Evolutionary conservation across 2,797 vertebrate genomes (phyloP), one percentile per base, ranked within the genome.

Genomic region (Sebastes trivittatus): DNA sequence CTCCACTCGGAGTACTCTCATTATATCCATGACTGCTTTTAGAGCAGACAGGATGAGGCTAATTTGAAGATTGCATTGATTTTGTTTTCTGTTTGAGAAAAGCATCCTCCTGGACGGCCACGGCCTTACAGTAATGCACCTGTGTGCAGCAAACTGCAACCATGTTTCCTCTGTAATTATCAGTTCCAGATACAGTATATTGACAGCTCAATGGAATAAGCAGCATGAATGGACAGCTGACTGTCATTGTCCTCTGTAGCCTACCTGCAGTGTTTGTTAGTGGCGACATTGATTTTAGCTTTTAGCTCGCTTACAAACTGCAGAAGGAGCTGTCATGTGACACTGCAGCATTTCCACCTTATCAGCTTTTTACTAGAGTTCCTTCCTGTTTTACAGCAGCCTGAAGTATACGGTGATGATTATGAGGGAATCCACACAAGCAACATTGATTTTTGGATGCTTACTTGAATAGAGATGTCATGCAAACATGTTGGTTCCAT

Each of bases 1-100:
- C 73, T 81, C 61, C 55, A 36, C 77, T 66, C 23, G 4, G 46
- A 67, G 75, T 38, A 38, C 72, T 72, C 66, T 63, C 74, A 34
- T 75, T 56, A 42, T 27, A 64, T 29, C 22, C 22, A 20, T 22
- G 11, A 4, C 63, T 76, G 80, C 77, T 56, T 82, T 82, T n/a
- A 85, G 63, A 83, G 72, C 77, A 73, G 68, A 78, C 61, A 20
- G 74, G 69, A 78, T 42, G 10, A 32, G 58, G 80, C 66, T 77
- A 62, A 85, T 80, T 86, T 67, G 38, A 75, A 78, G 29, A 78
- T 65, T 30, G 81, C 69, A 89, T 78, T 82, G 75, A 82, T 83
- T 87, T 71, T 70, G 30, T 49, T 62, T 68, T 65, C 20, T 69
- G 46, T 66, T 83, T 68, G 58, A 70, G 34, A 62, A 73, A 42